Base-by-base conservation (phyloP, 1,140 invertebrate genomes). In the Hylaeus anthracinus region DNA sequence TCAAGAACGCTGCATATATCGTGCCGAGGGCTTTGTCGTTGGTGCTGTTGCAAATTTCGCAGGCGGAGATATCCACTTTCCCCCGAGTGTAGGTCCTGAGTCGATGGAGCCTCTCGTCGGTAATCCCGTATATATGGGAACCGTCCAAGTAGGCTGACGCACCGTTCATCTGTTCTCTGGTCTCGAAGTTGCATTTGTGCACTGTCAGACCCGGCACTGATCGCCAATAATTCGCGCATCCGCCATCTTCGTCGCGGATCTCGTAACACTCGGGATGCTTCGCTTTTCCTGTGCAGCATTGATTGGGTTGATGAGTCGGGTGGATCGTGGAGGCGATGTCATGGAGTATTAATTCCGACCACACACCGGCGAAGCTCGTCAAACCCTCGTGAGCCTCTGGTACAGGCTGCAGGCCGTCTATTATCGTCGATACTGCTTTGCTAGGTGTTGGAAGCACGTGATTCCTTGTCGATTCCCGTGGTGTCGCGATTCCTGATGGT, bases 121-220 rank as follows among this genome's bases (percentile, higher is more conserved):
- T 96, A 69, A 94, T 96, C 5, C 98, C 98, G 90, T 99, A 99
- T 58, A 99, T 93, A 15, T 96, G 96, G 0, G 97, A 98, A 2
- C 95, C 98, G 88, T 99, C 98, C 10, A 99, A 93, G 90, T 97
- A 98, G 5, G 96, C 95, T 0, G 98, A 97, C 0, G 96, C 98
- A 82, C 97, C 95, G 92, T 98, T 98, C 95, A 98, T 97, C 90
- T 98, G 97, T 82, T 98, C 96, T 53, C 97, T 94, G 41, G 94
- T 93, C 72, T 96, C 95, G 90, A 96, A 96, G 61, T 94, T 94
- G 86, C 96, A 97, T 1, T 93, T 92, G 72, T 95, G 95, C 14
- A 94, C 90, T 86, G 95, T 95, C 76, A 95, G 94, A 6, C 95
- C 95, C 0, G 96, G 96, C 0, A 95, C 94, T 1, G 97, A 97